phyloP scores from a whole-genome alignment of 2,113 vertebrate genomes.

The Halichoerus grypus region DNA sequence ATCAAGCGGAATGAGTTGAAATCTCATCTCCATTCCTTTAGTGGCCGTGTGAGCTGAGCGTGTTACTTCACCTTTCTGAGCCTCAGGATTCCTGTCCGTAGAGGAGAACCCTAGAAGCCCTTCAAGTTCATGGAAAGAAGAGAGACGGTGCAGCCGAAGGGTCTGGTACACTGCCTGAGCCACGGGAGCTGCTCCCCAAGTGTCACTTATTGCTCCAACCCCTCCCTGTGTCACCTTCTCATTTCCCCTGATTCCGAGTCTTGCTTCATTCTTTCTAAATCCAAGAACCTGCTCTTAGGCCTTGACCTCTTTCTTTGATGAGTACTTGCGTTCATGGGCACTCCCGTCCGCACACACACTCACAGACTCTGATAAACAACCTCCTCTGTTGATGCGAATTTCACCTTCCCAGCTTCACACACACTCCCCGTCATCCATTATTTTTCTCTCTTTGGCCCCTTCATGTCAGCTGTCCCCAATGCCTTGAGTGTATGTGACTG shows the following conservation, averaged over 20 bases:
- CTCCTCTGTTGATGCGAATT: not conserved
- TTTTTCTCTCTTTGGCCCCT: not conserved
- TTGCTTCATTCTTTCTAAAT: not conserved
- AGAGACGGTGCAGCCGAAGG: not conserved
- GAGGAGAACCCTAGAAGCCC: not conserved
- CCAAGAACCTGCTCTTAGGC: not conserved
- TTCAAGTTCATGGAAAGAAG: not conserved
- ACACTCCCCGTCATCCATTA: no score
- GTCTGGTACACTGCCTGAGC: no score
- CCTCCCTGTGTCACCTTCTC: not conserved
- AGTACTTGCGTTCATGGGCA: not conserved
- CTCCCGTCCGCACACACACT: not conserved
- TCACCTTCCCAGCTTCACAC: not conserved
- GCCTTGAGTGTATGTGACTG: not conserved
- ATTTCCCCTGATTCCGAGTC: not conserved
- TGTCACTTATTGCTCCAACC: not conserved
- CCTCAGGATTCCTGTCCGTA: not conserved
- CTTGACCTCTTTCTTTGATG: slow-evolving; percentile 3
- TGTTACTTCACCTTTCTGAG: not conserved
- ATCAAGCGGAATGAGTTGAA: not conserved
- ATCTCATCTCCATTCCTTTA: not conserved
- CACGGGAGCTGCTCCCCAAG: not conserved
- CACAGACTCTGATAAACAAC: not conserved
- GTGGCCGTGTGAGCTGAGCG: not conserved
- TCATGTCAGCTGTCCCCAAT: not conserved